phyloP scores from a whole-genome alignment of 2,113 vertebrate genomes.

The Pitta sordida region DNA sequence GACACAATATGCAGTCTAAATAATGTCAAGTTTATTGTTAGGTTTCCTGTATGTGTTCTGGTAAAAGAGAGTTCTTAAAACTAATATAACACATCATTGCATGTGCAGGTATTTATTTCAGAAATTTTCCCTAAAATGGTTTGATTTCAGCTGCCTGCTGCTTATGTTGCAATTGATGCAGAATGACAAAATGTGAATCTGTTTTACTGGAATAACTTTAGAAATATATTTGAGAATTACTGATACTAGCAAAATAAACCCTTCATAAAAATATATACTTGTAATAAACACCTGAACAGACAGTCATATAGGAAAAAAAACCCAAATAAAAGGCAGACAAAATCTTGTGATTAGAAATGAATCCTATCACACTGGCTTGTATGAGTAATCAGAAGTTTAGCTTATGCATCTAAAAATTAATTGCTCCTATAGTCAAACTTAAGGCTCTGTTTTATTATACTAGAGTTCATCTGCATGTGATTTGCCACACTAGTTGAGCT shows the following conservation, averaged over 20 bases:
- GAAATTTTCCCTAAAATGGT: background rate
- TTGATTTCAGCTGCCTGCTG: background rate
- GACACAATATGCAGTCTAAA: background rate
- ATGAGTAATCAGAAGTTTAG: background rate
- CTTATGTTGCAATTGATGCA: background rate
- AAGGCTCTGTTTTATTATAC: background rate
- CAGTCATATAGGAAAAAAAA: background rate
- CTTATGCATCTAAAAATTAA: background rate
- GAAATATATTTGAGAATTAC: background rate
- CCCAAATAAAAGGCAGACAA: background rate
- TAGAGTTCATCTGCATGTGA: background rate
- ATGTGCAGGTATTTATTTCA: background rate
- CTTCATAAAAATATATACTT: background rate
- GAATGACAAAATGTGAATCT: background rate
- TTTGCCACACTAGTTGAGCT: background rate
- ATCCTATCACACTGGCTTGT: background rate
- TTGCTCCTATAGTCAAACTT: background rate
- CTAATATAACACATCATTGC: background rate
- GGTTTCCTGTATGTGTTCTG: background rate
- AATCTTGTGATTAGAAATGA: background rate
- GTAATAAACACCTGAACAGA: background rate
- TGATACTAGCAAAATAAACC: background rate
- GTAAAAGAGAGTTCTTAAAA: background rate
- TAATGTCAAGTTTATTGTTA: background rate
- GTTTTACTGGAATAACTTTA: background rate